Base-by-base conservation (phyloP, 2,797 vertebrate species). In the Bryconaethiops microstoma region DNA sequence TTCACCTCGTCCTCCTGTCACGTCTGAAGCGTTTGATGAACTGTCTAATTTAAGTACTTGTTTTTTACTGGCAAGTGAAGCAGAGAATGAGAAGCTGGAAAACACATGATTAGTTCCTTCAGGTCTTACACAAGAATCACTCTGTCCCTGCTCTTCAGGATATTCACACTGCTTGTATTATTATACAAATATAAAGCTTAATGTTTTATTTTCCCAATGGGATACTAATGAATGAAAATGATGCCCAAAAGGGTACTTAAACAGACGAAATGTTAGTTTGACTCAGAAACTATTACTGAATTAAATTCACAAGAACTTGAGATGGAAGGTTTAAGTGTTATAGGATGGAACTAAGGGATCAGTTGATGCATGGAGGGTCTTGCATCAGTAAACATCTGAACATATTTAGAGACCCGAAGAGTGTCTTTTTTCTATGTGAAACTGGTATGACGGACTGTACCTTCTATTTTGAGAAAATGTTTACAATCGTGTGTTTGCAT, bases 41-140 rank as follows among this genome's bases (percentile, higher is more conserved):
- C 35, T 35, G 35, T 35, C 2, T 35, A 35, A 35, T 35, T 35
- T 2, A 35, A 35, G 35, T 35, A 35, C 35, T 35, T 5, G 35
- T 35, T 35, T 35, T 50, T 8, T 5, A 23, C 65, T 68, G n/a
- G 39, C 42, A 25, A 29, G 21, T 50, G n/a, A 7, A 25, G 42
- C 40, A 50, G 67, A 23, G 67, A 69, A 23, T 2, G 14, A 7
- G 45, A 16, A 54, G 69, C 14, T 72, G 69, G 48, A 69, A 55
- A 17, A 25, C 8, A 9, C 50, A 19, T 29, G 23, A 17, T 72
- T 7, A 35, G 16, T 10, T 40, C 16, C 16, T 40, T 40, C 35
- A 65, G 63, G 39, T 54, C 69, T 54, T 35, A 72, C 42, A 70
- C 45, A 57, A 57, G 70, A 57, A 29, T 8, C 29, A 73, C 35